Evolutionary conservation across 1,140 invertebrate species (phyloP), one percentile per base, ranked within the genome.

Genomic region (Aphidius gifuensis): DNA sequence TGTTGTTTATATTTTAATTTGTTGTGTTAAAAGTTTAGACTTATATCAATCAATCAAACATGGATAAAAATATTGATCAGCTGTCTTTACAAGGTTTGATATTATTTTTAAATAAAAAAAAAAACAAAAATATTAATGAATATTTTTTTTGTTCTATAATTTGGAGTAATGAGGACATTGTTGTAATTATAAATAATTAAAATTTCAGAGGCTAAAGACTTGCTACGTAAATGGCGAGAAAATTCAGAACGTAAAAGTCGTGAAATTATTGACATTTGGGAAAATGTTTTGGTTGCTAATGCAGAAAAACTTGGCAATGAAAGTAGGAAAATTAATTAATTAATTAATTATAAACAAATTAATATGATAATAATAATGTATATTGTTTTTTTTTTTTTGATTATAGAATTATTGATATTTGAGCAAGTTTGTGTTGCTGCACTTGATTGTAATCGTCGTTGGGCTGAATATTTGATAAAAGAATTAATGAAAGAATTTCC

Each of bases 371-470:
- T 11, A 48, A 39, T 1, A 1, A 56, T 40, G n/a, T 63, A 56
- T 56, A 54, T 44, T 47, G 16, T 66, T 59, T 9, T 58, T 55
- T 58, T 55, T 48, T 55, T 54, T 64, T 66, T 71, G 62, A 73
- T 73, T 66, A 57, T 75, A 96, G 93, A 92, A 73, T 94, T 92
- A 85, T 78, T 92, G 57, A 86, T 97, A 46, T 82, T 94, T 70
- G 95, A 98, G 77, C 95, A 97, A 88, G 93, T 98, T 16, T 92
- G 91, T 68, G 84, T 97, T 63, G 96, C 97, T 54, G 92, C 94
- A 1, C 79, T 98, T 58, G 97, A 99, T 74, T 91, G 89, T 69
- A 87, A 92, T 73, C 82, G 88, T 46, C 84, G 89, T 66, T 79
- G 96, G 45, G 93, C 93, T 4, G 86, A 90, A 72, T 84, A 85